Conservation (phyloP, 2,797 vertebrate species). For the Knipowitschia caucasica region DNA sequence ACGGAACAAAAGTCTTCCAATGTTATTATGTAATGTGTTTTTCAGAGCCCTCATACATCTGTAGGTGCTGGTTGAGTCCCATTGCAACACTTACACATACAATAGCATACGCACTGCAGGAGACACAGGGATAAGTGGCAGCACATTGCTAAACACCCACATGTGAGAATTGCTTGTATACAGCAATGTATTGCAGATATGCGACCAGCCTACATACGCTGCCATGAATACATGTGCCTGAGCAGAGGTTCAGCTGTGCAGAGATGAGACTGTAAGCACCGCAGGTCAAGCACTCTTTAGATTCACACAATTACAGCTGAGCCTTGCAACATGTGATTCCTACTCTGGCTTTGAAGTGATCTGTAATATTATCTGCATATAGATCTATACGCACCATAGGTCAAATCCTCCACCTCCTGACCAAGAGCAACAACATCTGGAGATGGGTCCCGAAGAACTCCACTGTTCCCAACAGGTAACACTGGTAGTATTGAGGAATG, state of each 20-base stretch:
- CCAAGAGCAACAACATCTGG: too few species aligned
- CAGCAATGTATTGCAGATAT: slow-evolving; percentile 30
- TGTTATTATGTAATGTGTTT: slow-evolving; percentile 5
- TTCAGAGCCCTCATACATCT: slow-evolving; percentile 25
- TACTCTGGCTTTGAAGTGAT: slow-evolving; percentile 13
- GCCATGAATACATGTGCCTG: slow-evolving; percentile 5
- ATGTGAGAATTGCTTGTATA: slow-evolving; percentile 29
- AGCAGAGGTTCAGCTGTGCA: slow-evolving; percentile 2
- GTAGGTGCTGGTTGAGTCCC: slow-evolving; percentile 20
- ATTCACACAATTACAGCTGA: slow-evolving; percentile 21
- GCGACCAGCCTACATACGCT: slow-evolving; percentile 11
- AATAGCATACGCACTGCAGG: slow-evolving; percentile 20
- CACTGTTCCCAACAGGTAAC: too few species aligned
- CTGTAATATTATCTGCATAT: neutral
- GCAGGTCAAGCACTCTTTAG: slow-evolving; percentile 24
- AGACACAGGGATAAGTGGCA: slow-evolving; percentile 35
- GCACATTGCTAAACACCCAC: slow-evolving; percentile 40
- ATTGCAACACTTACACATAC: slow-evolving; percentile 39
- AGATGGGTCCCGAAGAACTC: too few species aligned
- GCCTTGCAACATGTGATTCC: slow-evolving; percentile 5
- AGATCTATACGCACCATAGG: too few species aligned
- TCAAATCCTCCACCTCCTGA: too few species aligned
- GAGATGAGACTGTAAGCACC: slow-evolving; percentile 7
- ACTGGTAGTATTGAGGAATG: too few species aligned
- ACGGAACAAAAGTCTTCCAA: slow-evolving; percentile 23